Percentiles rank a stretch among this genome's conserved stretches.
Evolutionary conservation across 2,113 vertebrate species (phyloP).

Genomic region (Cebus imitator): DNA sequence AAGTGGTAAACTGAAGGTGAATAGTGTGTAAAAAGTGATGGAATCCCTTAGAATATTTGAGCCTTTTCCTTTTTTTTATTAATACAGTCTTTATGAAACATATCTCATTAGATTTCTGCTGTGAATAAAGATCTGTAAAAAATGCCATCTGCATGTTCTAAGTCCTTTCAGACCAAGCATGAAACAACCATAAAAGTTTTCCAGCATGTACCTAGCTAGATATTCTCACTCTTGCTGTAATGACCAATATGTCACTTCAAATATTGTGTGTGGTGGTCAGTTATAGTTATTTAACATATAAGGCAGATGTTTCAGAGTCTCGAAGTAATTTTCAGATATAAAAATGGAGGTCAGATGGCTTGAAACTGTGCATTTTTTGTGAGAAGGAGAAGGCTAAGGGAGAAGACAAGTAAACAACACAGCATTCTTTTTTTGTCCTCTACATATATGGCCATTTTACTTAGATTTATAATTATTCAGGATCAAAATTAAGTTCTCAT

Average conservation of each 20-base stretch:
- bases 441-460: neutral
- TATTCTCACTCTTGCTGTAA: neutral
- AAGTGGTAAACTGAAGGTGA: neutral
- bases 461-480: neutral
- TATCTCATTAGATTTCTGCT: neutral
- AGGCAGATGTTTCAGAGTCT: neutral
- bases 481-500: neutral
- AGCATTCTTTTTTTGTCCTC: neutral
- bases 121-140: neutral
- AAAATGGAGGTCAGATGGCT: neutral
- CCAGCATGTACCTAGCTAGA: neutral
- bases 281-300: neutral
- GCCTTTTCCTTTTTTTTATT: neutral
- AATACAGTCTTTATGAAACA: neutral
- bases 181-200: slow-evolving; percentile 63
- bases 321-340: neutral
- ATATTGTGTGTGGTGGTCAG: neutral
- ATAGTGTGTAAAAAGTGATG: neutral
- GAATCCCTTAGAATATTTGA: neutral
- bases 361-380: neutral
- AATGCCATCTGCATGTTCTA: neutral
- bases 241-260: neutral
- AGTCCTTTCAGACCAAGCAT: neutral
- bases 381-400: neutral
- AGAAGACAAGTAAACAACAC: neutral